Evolutionary conservation across 2,113 vertebrate species (phyloP).

Genomic region (Cheilinus undulatus): DNA sequence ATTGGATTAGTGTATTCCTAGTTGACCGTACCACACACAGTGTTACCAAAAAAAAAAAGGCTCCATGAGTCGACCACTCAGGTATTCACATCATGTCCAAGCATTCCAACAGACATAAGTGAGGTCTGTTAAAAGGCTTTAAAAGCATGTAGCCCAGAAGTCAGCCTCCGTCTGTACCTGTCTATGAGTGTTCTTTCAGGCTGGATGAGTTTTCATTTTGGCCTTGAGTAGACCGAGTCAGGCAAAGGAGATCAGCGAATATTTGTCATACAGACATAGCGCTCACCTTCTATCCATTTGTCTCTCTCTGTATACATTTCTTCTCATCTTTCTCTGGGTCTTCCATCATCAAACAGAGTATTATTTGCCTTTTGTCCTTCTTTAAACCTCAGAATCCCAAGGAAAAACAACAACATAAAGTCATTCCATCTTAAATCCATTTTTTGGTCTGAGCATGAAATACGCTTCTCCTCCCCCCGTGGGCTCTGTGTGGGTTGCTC

Average conservation of each 20-base stretch:
- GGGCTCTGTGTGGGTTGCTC: background rate
- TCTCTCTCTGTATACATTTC: slow-evolving; percentile 12
- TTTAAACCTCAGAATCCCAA: slow-evolving; percentile 1
- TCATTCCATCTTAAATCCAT: slow-evolving; percentile 29
- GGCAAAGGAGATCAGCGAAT: slow-evolving; percentile 3
- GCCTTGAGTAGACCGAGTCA: slow-evolving; percentile 15
- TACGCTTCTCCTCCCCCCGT: background rate
- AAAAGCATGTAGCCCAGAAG: slow-evolving; percentile 75
- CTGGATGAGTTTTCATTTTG: slow-evolving; percentile 34
- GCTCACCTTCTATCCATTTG: slow-evolving; percentile 14
- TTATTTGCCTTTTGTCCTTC: slow-evolving; percentile 6
- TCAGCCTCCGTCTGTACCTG: slow-evolving; percentile 15
- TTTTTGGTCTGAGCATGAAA: slow-evolving; percentile 17
- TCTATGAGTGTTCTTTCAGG: background rate
- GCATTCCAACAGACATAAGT: slow-evolving; percentile 26
- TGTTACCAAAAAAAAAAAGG: too few species aligned
- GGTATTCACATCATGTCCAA: slow-evolving; percentile 3
- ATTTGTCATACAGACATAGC: slow-evolving; percentile 26
- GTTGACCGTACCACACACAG: too few species aligned
- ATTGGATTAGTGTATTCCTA: too few species aligned
- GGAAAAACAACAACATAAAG: slow-evolving; percentile 13
- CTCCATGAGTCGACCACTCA: too few species aligned
- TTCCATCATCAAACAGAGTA: slow-evolving; percentile 15
- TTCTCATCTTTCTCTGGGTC: slow-evolving; percentile 13
- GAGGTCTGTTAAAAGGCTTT: slow-evolving; percentile 72